These are phyloP conservation scores for Ophraella communa DNA, from an alignment of 2,888 invertebrate genomes.

Conservation along the genomic window DNA sequence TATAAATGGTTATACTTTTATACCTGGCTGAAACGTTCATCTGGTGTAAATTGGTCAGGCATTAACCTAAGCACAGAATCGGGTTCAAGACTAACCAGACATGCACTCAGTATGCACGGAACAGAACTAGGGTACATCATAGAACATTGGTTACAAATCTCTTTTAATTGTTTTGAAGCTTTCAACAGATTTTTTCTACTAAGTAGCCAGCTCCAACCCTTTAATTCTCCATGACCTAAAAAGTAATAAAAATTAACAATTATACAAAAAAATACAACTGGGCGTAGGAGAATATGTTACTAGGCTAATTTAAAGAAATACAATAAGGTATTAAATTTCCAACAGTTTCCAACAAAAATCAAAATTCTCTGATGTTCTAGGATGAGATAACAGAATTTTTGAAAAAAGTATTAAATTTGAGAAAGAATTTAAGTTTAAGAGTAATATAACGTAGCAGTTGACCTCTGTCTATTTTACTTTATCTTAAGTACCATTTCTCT, in stretches of 20 bases:
- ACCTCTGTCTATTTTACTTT: no score
- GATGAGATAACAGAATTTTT: no score
- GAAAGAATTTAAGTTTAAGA: no score
- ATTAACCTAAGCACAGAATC: slow-evolving; percentile 80
- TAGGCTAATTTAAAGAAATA: no score
- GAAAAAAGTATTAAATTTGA: no score
- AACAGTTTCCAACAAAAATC: no score
- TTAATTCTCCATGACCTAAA: slow-evolving; percentile 95
- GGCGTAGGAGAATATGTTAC: neutral
- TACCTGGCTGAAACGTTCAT: slow-evolving; percentile 79
- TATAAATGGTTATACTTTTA: neutral
- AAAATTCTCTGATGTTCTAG: no score
- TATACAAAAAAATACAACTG: no score
- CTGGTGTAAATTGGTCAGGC: slow-evolving; percentile 96
- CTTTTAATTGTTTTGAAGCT: slow-evolving; percentile 87
- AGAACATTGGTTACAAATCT: slow-evolving; percentile 88
- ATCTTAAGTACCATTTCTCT: no score
- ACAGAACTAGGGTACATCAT: slow-evolving; percentile 81
- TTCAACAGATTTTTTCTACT: slow-evolving; percentile 89
- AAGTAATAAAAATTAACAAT: neutral
- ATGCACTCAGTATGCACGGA: slow-evolving; percentile 96
- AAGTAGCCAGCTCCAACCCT: slow-evolving; percentile 94
- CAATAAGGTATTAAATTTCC: no score
- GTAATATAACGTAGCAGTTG: no score
- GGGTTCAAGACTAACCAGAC: slow-evolving; percentile 78